A percentile compares a stretch with the other conserved stretches of the same genome.
phyloP scores from a whole-genome alignment of 1,140 invertebrate species.

The Musca domestica region DNA sequence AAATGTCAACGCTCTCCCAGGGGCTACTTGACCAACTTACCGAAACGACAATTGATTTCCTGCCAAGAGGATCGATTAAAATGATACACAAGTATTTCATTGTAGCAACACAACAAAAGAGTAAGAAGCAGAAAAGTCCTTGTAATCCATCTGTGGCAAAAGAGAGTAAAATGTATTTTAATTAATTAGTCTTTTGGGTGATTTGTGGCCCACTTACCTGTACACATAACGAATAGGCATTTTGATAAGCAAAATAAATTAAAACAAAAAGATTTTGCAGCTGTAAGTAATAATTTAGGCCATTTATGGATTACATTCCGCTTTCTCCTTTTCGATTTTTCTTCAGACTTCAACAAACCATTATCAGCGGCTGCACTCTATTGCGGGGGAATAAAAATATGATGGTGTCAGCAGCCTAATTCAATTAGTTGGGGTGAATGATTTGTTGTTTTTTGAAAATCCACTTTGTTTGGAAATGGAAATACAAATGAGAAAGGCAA shows the following conservation, averaged over 20 bases:
- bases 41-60: slow-evolving; percentile 48
- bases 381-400: no score
- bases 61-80: slow-evolving; percentile 60
- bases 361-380: no score
- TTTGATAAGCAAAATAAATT: not conserved
- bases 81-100: slow-evolving; percentile 51
- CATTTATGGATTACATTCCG: not conserved
- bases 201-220: no score
- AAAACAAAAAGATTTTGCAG: not conserved
- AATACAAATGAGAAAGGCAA: no score
- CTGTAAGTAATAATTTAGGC: not conserved
- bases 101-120: slow-evolving; percentile 45
- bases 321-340: not conserved
- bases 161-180: not conserved
- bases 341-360: no score
- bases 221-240: slow-evolving; percentile 23
- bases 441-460: no score
- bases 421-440: no score
- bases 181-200: no score
- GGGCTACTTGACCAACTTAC: slow-evolving; percentile 30
- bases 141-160: slow-evolving; percentile 40
- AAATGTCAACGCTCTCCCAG: not conserved
- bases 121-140: slow-evolving; percentile 42
- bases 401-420: no score
- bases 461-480: no score